Percentiles rank a stretch among this genome's conserved stretches.
Evolutionary conservation across 1,140 invertebrate species (phyloP).

Genomic region (Elymnias hypermnestra): DNA sequence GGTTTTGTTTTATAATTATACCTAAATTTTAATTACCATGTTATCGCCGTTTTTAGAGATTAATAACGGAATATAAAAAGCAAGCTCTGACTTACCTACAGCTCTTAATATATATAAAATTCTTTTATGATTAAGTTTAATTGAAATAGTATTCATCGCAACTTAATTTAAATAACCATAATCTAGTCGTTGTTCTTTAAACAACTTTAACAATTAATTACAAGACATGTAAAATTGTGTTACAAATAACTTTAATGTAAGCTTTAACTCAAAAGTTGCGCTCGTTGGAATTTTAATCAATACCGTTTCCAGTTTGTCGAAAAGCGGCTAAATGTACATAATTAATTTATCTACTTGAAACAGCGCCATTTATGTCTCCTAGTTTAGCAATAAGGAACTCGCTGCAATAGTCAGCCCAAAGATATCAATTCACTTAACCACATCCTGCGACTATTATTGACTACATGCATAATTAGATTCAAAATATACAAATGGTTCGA

Average conservation of each 20-base stretch:
- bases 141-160: no score
- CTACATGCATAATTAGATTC: constrained; percentile 11
- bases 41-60: no score
- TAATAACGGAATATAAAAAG: no score
- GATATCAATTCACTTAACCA: constrained; percentile 23
- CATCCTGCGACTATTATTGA: constrained; percentile 15
- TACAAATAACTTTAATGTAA: neutral
- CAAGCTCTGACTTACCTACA: no score
- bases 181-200: neutral
- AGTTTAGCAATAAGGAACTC: constrained; percentile 43
- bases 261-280: constrained; percentile 3
- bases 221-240: neutral
- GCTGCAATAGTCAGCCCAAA: constrained; percentile 18
- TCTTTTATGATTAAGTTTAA: no score
- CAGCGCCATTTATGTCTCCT: constrained; percentile 36
- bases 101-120: no score
- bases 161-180: neutral
- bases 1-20: no score
- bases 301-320: constrained; percentile 10
- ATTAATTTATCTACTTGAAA: constrained; percentile 22
- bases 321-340: constrained; percentile 17
- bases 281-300: constrained; percentile 18
- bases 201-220: neutral
- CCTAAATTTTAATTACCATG: no score
- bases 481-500: constrained; percentile 12